Evolutionary conservation across 2,888 invertebrate genomes (phyloP).

Genomic region (Fissipunctia ypsillon): DNA sequence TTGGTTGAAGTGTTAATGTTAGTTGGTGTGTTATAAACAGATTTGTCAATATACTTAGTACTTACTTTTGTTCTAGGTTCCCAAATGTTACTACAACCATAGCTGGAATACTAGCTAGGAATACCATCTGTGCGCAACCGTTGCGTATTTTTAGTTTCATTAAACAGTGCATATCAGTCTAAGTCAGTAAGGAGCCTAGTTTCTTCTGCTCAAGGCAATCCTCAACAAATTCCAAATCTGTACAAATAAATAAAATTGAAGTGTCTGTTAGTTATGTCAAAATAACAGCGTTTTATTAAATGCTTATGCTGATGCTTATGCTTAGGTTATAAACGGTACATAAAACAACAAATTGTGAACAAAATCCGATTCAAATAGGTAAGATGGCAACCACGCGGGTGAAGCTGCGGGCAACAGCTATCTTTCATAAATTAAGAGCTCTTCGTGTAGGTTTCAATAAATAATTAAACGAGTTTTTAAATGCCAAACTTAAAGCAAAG

Average conservation of each 20-base stretch:
- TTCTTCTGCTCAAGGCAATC: not conserved
- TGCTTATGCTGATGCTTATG: no score
- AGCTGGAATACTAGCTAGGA: not conserved
- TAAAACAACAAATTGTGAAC: no score
- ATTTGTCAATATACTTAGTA: not conserved
- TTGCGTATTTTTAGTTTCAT: not conserved
- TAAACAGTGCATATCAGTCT: not conserved
- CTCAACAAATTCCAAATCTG: not conserved
- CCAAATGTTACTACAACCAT: not conserved
- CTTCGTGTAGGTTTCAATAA: not conserved
- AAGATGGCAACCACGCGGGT: no score
- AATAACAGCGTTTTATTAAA: no score
- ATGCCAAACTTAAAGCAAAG: not conserved
- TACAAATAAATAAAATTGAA: no score
- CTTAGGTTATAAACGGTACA: no score
- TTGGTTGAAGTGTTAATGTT: constrained; percentile 28
- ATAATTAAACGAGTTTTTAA: not conserved
- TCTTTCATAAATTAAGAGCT: not conserved
- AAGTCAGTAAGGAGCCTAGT: no score
- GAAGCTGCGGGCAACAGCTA: no score
- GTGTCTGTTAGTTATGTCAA: no score
- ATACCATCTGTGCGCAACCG: not conserved
- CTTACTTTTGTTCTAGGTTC: not conserved
- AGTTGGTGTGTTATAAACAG: not conserved
- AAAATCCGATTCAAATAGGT: no score